These are phyloP conservation scores for Polydrusus pterygomalis DNA, from an alignment of 2,888 invertebrate genomes.

Conservation along the genomic window DNA sequence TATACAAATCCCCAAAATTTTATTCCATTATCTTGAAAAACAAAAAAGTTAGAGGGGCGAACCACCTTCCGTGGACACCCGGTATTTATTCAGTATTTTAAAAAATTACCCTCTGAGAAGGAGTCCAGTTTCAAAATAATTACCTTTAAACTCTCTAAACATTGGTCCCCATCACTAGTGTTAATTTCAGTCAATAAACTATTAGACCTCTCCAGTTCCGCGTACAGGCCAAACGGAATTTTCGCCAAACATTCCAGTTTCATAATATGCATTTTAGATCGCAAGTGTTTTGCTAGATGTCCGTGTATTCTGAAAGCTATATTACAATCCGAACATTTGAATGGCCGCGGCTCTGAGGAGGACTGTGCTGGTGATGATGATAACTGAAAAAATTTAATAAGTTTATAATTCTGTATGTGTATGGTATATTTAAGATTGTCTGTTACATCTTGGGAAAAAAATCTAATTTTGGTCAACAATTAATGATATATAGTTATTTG, in stretches of 20 bases:
- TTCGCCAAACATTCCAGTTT: constrained; percentile 94
- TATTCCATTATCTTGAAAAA: too few species aligned
- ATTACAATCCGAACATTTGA: constrained; percentile 96
- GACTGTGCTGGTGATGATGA: constrained; percentile 79
- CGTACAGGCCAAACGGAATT: constrained; percentile 94
- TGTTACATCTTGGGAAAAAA: too few species aligned
- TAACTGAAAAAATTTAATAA: constrained; percentile 63
- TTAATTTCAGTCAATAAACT: constrained; percentile 95
- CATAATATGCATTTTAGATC: constrained; percentile 97
- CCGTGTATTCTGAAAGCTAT: constrained; percentile 98
- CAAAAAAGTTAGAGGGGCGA: too few species aligned
- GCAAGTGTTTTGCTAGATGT: constrained; percentile 85
- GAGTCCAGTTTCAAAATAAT: constrained; percentile 12
- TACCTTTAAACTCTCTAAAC: constrained; percentile 89
- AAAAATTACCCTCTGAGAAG: too few species aligned
- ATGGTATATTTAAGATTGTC: too few species aligned
- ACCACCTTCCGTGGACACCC: too few species aligned
- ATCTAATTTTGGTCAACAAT: too few species aligned
- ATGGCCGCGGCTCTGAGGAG: constrained; percentile 94
- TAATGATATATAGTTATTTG: too few species aligned
- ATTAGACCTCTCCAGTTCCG: constrained; percentile 93
- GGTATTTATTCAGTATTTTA: too few species aligned
- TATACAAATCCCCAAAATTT: too few species aligned
- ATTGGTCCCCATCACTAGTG: constrained; percentile 96
- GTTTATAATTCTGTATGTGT: background rate